Evolutionary conservation across 1,140 invertebrate genomes (phyloP).

Genomic region (Sipha flava): DNA sequence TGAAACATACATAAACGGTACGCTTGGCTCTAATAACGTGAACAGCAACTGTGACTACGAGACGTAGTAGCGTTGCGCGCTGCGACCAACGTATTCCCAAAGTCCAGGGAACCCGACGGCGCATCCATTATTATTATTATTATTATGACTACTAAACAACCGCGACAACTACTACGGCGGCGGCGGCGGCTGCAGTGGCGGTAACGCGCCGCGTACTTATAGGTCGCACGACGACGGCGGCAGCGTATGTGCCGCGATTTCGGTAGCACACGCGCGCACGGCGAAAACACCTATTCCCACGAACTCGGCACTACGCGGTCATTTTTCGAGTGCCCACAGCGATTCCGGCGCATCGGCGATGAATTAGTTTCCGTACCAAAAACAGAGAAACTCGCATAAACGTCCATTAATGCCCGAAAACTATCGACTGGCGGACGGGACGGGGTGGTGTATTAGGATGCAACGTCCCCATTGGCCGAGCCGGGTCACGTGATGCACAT

Average conservation of each 20-base stretch:
- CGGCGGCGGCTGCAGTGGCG: not conserved
- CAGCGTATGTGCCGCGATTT: not conserved
- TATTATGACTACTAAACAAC: too few relatives aligned
- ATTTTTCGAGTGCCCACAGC: not conserved
- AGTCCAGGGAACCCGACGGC: not conserved
- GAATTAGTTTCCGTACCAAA: constrained; percentile 30
- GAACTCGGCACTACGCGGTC: not conserved
- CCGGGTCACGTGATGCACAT: constrained; percentile 17
- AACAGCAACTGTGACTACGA: not conserved
- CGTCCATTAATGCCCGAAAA: constrained; percentile 30
- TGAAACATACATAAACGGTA: constrained; percentile 32
- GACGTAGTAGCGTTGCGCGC: not conserved
- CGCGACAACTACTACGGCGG: not conserved
- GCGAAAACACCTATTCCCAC: not conserved
- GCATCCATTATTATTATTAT: not conserved
- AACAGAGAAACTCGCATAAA: constrained; percentile 29
- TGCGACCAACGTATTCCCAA: not conserved
- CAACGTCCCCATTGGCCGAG: constrained; percentile 26
- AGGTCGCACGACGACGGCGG: not conserved
- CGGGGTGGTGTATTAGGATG: constrained; percentile 25
- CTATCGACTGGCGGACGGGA: not conserved
- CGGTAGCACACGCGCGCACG: not conserved
- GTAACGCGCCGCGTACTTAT: not conserved
- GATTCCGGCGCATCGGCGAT: not conserved
- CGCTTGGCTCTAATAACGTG: not conserved